Percentiles rank a stretch among this genome's conserved stretches.
Conservation (phyloP, 2,113 vertebrate genomes). For the Carassius gibelio region DNA sequence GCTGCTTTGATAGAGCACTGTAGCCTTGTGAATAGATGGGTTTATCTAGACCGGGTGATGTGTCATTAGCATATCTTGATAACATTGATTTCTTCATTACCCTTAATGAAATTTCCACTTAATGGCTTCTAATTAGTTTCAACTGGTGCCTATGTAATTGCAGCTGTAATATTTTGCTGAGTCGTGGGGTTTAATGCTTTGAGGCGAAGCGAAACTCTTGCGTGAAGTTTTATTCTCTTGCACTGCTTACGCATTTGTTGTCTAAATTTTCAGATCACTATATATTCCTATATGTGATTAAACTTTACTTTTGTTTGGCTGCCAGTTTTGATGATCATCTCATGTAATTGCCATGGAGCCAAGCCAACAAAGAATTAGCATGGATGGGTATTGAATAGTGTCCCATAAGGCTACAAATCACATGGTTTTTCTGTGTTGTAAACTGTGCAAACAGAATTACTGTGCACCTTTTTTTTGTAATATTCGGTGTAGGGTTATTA, state of each 20-base stretch:
- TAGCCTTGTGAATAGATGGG: constrained; percentile 69
- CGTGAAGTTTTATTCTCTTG: constrained; percentile 7
- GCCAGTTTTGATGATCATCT: constrained; percentile 41
- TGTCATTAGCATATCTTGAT: constrained; percentile 80
- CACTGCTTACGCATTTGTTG: background rate
- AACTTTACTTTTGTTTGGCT: constrained; percentile 36
- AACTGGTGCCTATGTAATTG: constrained; percentile 71
- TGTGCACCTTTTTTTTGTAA: constrained; percentile 43
- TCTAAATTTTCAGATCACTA: background rate
- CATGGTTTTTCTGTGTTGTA: constrained; percentile 57
- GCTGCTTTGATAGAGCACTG: constrained; percentile 55
- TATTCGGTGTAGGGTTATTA: background rate
- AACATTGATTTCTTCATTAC: constrained; percentile 80
- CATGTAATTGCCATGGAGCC: constrained; percentile 55
- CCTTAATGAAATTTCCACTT: constrained; percentile 77
- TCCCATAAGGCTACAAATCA: constrained; percentile 53
- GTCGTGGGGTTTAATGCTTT: constrained; percentile 57
- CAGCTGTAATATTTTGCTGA: constrained; percentile 63
- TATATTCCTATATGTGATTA: constrained; percentile 29
- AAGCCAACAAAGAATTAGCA: constrained; percentile 53
- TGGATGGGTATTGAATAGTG: constrained; percentile 55
- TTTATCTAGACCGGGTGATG: constrained; percentile 67
- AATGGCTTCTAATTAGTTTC: constrained; percentile 80
- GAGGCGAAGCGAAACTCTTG: constrained; percentile 11
- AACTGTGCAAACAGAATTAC: constrained; percentile 56